Evolutionary conservation across 2,113 vertebrate genomes (phyloP).

Genomic region (Romanogobio albipinnatus): DNA sequence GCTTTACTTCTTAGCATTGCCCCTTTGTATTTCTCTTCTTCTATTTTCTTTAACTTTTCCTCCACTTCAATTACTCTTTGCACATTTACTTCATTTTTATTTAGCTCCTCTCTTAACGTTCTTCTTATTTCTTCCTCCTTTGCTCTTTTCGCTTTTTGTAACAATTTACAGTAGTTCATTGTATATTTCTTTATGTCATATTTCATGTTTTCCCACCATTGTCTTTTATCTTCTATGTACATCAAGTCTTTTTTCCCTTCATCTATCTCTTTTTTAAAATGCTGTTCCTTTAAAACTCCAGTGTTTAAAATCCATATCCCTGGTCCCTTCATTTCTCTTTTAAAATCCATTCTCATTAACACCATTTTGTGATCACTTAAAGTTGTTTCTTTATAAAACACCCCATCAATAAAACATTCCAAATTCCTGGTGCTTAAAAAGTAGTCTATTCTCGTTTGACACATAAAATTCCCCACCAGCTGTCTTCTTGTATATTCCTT

Average conservation of each 20-base stretch:
- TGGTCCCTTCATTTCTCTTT: neutral
- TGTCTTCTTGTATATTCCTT: neutral
- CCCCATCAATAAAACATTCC: neutral
- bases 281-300: neutral
- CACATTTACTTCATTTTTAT: neutral
- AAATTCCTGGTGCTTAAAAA: neutral
- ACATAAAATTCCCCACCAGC: neutral
- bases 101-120: neutral
- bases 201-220: slow-evolving; percentile 4
- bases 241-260: too few relatives aligned
- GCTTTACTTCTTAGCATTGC: neutral
- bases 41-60: neutral
- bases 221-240: neutral
- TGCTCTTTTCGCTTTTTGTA: neutral
- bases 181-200: neutral
- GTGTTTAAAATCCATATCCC: slow-evolving; percentile 10
- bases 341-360: neutral
- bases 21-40: neutral
- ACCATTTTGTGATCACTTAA: neutral
- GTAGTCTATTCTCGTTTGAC: neutral
- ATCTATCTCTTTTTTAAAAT: slow-evolving; percentile 12
- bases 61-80: neutral
- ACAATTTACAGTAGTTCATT: neutral
- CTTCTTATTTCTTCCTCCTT: neutral
- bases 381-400: neutral